Evolutionary conservation across 2,797 vertebrate genomes (phyloP).

Genomic region (Cyclura pinguis): DNA sequence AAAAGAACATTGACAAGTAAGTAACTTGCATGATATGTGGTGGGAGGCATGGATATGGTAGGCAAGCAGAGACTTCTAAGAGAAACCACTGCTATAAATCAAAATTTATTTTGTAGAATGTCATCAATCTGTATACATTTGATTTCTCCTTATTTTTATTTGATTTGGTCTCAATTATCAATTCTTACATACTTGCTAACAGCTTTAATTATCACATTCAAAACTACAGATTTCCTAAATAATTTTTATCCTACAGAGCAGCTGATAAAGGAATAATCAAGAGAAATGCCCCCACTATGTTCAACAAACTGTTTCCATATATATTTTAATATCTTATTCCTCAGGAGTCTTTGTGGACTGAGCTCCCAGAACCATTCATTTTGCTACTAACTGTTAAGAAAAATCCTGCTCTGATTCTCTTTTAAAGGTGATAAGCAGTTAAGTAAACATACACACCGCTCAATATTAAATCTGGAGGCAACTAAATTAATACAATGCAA

Average conservation of each 20-base stretch:
- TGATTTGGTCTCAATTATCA: background rate
- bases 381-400: slow-evolving; percentile 15
- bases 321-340: slow-evolving; percentile 34
- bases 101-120: background rate
- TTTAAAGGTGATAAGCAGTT: slow-evolving; percentile 45
- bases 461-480: slow-evolving; percentile 42
- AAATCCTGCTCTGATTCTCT: slow-evolving; percentile 25
- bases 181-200: background rate
- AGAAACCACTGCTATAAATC: background rate
- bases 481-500: slow-evolving; percentile 53
- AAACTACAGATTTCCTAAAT: background rate
- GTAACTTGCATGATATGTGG: background rate
- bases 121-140: background rate
- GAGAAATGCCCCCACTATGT: background rate
- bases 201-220: slow-evolving; percentile 23
- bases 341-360: background rate
- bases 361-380: slow-evolving; percentile 9
- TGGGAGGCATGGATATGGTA: background rate
- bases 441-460: slow-evolving; percentile 43
- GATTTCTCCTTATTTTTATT: background rate
- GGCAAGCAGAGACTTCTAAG: background rate
- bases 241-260: background rate
- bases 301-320: background rate
- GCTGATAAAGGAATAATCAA: slow-evolving; percentile 1
- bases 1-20: background rate